A percentile compares a stretch with the other conserved stretches of the same genome.
Evolutionary conservation across 2,113 vertebrate species (phyloP).

Genomic region (Percopsis transmontana): DNA sequence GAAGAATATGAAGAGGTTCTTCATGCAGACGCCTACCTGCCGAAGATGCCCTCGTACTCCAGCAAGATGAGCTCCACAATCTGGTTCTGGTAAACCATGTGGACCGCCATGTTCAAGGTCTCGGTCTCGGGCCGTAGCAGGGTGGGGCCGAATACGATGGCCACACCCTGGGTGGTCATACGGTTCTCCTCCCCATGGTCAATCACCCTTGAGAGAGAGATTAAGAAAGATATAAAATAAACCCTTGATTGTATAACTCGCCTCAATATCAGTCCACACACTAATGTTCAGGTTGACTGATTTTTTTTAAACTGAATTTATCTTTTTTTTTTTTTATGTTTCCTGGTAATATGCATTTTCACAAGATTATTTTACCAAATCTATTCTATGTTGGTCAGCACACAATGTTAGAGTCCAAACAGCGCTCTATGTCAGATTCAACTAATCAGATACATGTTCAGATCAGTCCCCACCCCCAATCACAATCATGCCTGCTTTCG

Average conservation of each 20-base stretch:
- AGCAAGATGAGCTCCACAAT: constrained; percentile 94
- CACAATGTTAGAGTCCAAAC: too few relatives aligned
- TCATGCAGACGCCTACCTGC: constrained; percentile 70
- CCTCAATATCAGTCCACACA: background rate
- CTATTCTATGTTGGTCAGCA: too few relatives aligned
- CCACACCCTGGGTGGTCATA: constrained; percentile 94
- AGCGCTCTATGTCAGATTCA: too few relatives aligned
- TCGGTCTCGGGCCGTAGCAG: constrained; percentile 92
- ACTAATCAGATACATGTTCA: too few relatives aligned
- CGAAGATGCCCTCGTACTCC: constrained; percentile 88
- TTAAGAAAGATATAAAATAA: background rate
- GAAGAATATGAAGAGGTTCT: background rate
- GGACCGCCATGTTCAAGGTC: constrained; percentile 91
- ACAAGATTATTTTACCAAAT: too few relatives aligned
- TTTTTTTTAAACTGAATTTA: too few relatives aligned
- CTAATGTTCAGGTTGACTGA: too few relatives aligned
- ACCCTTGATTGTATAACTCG: background rate
- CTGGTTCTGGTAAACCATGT: constrained; percentile 98
- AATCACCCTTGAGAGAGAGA: constrained; percentile 81
- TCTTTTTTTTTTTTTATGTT: too few relatives aligned
- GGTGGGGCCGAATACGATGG: constrained; percentile 96
- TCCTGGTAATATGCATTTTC: too few relatives aligned
- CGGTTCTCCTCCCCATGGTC: constrained; percentile 91
- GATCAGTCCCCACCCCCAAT: too few relatives aligned
- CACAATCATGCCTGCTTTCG: too few relatives aligned